Evolutionary conservation across 2,797 vertebrate species (phyloP).

Genomic region (Spinus pinus): DNA sequence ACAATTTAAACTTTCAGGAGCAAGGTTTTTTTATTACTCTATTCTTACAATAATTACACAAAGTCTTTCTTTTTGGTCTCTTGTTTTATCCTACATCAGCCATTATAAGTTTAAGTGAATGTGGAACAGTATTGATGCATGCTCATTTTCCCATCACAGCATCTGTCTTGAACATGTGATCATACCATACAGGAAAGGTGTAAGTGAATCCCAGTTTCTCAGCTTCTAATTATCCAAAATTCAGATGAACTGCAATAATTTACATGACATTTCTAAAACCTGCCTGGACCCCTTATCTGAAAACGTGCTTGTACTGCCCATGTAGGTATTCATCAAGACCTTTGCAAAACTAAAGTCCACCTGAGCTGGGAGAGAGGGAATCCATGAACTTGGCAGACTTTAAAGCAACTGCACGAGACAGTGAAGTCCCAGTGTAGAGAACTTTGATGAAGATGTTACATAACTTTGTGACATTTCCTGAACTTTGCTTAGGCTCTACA

Average conservation of each 20-base stretch:
- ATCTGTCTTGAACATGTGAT: constrained; percentile 55
- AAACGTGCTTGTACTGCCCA: not conserved
- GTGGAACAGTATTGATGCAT: constrained; percentile 43
- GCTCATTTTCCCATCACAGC: constrained; percentile 55
- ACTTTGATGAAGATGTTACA: not conserved
- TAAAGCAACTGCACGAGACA: not conserved
- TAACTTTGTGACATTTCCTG: not conserved
- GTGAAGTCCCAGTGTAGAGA: not conserved
- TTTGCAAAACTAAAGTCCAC: not conserved
- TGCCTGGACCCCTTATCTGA: not conserved
- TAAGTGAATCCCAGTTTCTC: not conserved
- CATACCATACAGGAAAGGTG: constrained; percentile 19
- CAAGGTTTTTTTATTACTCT: constrained; percentile 50
- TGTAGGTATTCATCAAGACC: not conserved
- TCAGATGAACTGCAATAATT: not conserved
- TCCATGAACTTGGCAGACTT: not conserved
- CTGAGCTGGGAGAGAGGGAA: not conserved
- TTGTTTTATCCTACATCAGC: constrained; percentile 54
- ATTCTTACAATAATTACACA: constrained; percentile 70
- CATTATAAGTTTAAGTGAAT: constrained; percentile 53
- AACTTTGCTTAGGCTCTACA: not conserved
- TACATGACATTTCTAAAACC: not conserved
- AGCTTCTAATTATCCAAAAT: not conserved
- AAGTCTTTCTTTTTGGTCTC: constrained; percentile 63
- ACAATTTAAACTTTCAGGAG: constrained; percentile 56